phyloP scores from a whole-genome alignment of 2,113 vertebrate genomes.

The Scopus umbretta region DNA sequence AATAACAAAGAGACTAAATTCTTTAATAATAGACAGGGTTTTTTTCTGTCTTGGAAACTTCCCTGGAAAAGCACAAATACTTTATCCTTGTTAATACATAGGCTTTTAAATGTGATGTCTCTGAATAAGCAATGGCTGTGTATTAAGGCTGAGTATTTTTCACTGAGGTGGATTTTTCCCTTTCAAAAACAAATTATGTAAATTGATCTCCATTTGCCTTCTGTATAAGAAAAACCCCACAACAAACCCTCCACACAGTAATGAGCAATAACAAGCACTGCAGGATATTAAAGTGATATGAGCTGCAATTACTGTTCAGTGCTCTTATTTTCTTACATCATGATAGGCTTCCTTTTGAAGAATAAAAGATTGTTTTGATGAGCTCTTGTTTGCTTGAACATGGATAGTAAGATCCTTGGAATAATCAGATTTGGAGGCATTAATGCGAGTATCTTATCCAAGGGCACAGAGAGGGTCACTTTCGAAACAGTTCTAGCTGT shows the following conservation, averaged over 20 bases:
- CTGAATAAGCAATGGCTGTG: neutral
- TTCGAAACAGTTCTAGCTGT: neutral
- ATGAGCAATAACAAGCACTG: neutral
- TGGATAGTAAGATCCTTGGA: neutral
- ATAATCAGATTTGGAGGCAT: slow-evolving; percentile 5
- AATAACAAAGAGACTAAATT: neutral
- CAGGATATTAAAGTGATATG: slow-evolving; percentile 55
- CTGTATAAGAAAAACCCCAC: neutral
- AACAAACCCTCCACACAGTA: neutral
- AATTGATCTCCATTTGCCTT: neutral
- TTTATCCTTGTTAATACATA: neutral
- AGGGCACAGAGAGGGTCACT: neutral
- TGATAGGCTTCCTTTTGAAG: neutral
- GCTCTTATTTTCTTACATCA: neutral
- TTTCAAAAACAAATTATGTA: neutral
- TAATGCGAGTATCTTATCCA: neutral
- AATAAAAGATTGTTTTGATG: neutral
- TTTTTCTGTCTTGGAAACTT: neutral
- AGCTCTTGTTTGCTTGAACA: neutral
- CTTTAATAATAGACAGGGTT: neutral
- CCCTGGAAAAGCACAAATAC: neutral
- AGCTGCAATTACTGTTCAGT: neutral
- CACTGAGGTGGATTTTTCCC: neutral
- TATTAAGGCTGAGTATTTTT: neutral
- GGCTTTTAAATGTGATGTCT: neutral